Conservation (phyloP, 2,888 invertebrate species). For the Mythimna pallens region DNA sequence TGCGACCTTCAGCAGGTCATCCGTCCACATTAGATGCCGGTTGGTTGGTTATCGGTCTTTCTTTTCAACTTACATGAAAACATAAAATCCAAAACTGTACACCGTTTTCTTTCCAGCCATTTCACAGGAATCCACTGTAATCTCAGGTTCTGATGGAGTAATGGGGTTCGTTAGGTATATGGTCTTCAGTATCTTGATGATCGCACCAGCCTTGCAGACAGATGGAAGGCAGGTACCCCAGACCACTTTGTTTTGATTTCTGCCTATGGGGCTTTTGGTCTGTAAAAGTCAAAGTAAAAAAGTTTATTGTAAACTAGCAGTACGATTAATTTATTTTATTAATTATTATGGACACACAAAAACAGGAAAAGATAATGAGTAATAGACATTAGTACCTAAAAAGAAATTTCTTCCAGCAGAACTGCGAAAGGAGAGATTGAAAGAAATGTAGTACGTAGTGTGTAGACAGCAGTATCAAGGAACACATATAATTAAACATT, state of each 20-base stretch:
- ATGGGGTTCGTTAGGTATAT: slow-evolving; percentile 49
- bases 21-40: too few relatives aligned
- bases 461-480: too few relatives aligned
- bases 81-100: slow-evolving; percentile 36
- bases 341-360: too few relatives aligned
- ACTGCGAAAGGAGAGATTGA: too few relatives aligned
- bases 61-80: slow-evolving; percentile 41
- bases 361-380: too few relatives aligned
- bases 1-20: too few relatives aligned
- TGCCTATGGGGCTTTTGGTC: slow-evolving; percentile 26
- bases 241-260: slow-evolving; percentile 16
- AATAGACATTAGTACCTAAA: too few relatives aligned
- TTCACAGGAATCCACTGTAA: slow-evolving; percentile 29
- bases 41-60: too few relatives aligned
- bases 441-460: too few relatives aligned
- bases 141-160: slow-evolving; percentile 41
- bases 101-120: slow-evolving; percentile 9
- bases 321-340: too few relatives aligned
- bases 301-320: neutral
- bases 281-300: neutral
- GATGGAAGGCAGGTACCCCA: slow-evolving; percentile 54
- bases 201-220: slow-evolving; percentile 27
- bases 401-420: too few relatives aligned
- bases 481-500: too few relatives aligned
- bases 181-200: slow-evolving; percentile 42